A percentile compares a stretch with the other conserved stretches of the same genome.
These are phyloP conservation scores for Caenorhabditis macrosperma DNA, from an alignment of 2,888 invertebrate species.

Conservation along the genomic window DNA sequence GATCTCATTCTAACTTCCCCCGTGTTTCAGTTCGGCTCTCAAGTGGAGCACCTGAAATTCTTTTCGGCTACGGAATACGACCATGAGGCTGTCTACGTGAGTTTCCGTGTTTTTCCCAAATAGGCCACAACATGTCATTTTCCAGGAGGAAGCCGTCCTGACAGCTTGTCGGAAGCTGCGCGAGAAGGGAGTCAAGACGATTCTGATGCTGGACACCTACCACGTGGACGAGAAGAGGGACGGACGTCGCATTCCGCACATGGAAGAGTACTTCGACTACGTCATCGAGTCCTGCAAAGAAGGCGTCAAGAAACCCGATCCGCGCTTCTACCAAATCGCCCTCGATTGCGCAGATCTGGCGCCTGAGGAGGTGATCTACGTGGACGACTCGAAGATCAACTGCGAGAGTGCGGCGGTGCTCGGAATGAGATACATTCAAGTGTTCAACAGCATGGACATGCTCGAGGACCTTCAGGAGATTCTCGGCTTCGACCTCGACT, in stretches of 20 bases:
- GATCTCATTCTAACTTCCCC: too few relatives aligned
- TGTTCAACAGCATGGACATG: slow-evolving; percentile 64
- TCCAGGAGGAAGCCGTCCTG: slow-evolving; percentile 60
- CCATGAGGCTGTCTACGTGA: slow-evolving; percentile 58
- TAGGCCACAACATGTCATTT: background rate
- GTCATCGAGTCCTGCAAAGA: slow-evolving; percentile 60
- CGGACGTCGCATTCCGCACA: slow-evolving; percentile 59
- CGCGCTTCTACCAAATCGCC: slow-evolving; percentile 50
- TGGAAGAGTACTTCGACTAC: slow-evolving; percentile 57
- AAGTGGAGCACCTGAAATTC: slow-evolving; percentile 49
- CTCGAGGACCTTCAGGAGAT: slow-evolving; percentile 61
- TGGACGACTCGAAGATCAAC: slow-evolving; percentile 62
- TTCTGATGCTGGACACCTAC: slow-evolving; percentile 59
- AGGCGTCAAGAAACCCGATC: slow-evolving; percentile 60
- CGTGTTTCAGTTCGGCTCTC: slow-evolving; percentile 38
- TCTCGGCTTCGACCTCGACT: slow-evolving; percentile 60
- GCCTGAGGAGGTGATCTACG: slow-evolving; percentile 56
- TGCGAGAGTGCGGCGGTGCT: slow-evolving; percentile 54
- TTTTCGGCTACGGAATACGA: slow-evolving; percentile 61
- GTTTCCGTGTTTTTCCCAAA: background rate
- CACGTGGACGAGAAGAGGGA: slow-evolving; percentile 57
- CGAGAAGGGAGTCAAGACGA: slow-evolving; percentile 50
- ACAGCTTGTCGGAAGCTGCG: slow-evolving; percentile 53
- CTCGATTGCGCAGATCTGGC: slow-evolving; percentile 42
- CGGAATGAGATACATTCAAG: slow-evolving; percentile 58